Evolutionary conservation across 2,888 invertebrate genomes (phyloP).

Genomic region (Plagodis dolabraria): DNA sequence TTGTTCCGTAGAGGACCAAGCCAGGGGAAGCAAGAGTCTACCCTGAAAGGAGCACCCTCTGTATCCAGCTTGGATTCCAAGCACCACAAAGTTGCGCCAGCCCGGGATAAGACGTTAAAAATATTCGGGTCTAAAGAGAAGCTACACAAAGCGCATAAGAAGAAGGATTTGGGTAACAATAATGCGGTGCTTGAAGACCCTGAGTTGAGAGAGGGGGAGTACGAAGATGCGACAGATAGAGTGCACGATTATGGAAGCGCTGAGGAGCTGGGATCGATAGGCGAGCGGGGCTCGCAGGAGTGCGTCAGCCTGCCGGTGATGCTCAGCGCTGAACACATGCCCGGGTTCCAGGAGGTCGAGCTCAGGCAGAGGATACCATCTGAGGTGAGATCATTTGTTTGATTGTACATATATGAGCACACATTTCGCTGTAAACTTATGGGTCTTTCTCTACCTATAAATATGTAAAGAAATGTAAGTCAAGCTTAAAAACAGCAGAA

Average conservation of each 20-base stretch:
- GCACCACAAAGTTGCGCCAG: constrained; percentile 81
- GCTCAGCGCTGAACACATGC: constrained; percentile 78
- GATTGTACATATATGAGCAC: too few species aligned
- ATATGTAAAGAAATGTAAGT: too few species aligned
- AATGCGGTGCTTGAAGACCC: constrained; percentile 81
- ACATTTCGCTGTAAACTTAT: too few species aligned
- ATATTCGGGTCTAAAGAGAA: constrained; percentile 83
- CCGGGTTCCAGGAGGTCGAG: constrained; percentile 79
- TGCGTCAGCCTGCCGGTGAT: constrained; percentile 78
- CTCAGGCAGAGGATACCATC: constrained; percentile 74
- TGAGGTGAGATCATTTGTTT: constrained; percentile 58
- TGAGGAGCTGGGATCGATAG: constrained; percentile 76
- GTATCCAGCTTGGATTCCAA: constrained; percentile 87
- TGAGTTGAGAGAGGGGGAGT: constrained; percentile 70
- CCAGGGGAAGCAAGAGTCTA: constrained; percentile 80
- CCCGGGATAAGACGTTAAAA: constrained; percentile 76
- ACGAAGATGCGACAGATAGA: constrained; percentile 66
- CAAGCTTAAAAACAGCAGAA: too few species aligned
- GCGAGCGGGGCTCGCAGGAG: constrained; percentile 76
- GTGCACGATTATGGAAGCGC: constrained; percentile 73
- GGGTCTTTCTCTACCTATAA: too few species aligned
- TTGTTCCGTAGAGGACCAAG: constrained; percentile 95
- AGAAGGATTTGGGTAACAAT: constrained; percentile 77
- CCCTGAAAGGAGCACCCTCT: constrained; percentile 86
- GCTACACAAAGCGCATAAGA: constrained; percentile 77